These are phyloP conservation scores for Microplitis manilae DNA, from an alignment of 2,888 invertebrate genomes.

Conservation along the genomic window DNA sequence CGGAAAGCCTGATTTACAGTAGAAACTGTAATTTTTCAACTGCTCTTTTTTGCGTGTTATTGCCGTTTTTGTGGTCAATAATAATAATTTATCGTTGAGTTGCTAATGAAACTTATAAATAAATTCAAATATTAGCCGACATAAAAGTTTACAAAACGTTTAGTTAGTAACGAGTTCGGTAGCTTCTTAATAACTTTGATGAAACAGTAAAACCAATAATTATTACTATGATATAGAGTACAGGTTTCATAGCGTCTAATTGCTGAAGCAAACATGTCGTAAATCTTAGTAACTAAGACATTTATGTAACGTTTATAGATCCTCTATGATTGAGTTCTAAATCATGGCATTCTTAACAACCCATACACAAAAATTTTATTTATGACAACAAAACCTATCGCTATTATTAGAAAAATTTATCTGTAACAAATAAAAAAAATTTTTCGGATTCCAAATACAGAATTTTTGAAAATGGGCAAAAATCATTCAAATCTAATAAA, in stretches of 20 bases:
- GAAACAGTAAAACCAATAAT: neutral
- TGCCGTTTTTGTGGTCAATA: neutral
- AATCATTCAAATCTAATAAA: too few species aligned
- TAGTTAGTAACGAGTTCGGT: constrained; percentile 53
- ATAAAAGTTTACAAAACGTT: constrained; percentile 13
- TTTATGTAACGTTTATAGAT: constrained; percentile 52
- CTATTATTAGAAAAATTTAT: neutral
- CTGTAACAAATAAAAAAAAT: neutral
- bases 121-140: neutral
- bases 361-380: neutral
- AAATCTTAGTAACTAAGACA: constrained; percentile 66
- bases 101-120: neutral
- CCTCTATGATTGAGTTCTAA: constrained; percentile 5
- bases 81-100: neutral
- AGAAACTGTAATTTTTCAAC: too few species aligned
- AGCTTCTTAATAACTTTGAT: constrained; percentile 46
- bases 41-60: too few species aligned
- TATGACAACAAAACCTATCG: neutral
- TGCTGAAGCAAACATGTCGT: constrained; percentile 69
- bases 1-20: too few species aligned
- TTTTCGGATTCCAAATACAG: too few species aligned
- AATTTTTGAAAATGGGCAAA: too few species aligned
- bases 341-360: neutral
- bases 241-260: constrained; percentile 58
- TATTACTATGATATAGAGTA: neutral